These are phyloP conservation scores for Drosophila tropicalis DNA, from an alignment of 1,140 invertebrate species.

Conservation along the genomic window DNA sequence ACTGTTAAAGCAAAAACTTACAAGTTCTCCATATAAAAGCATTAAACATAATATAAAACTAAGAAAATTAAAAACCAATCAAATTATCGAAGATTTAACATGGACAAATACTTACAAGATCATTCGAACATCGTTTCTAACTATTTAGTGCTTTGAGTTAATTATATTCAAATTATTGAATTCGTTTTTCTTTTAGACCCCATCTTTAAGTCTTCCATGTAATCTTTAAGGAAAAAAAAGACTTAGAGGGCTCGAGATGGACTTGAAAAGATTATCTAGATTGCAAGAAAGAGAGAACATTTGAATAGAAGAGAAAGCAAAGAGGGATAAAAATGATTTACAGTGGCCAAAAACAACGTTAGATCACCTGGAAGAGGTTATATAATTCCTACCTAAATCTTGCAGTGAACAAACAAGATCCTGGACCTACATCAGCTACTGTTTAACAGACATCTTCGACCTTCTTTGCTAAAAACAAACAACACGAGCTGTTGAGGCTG, in stretches of 20 bases:
- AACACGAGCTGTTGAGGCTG: constrained; percentile 30
- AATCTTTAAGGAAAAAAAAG: not conserved
- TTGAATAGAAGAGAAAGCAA: not conserved
- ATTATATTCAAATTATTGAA: not conserved
- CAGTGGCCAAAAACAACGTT: constrained; percentile 16
- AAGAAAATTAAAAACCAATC: no score
- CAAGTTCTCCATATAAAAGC: no score
- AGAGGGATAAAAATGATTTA: not conserved
- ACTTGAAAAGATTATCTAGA: not conserved
- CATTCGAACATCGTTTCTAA: not conserved
- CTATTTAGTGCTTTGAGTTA: not conserved
- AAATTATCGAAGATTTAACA: no score
- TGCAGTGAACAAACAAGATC: not conserved
- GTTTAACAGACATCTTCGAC: constrained; percentile 38
- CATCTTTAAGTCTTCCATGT: not conserved
- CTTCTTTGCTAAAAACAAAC: constrained; percentile 43
- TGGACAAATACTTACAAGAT: not conserved
- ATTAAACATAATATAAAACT: not conserved
- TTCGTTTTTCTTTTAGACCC: not conserved
- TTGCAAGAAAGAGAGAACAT: not conserved
- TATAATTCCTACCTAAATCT: constrained; percentile 47
- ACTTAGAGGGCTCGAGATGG: not conserved
- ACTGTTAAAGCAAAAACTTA: not conserved
- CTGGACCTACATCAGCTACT: constrained; percentile 42
- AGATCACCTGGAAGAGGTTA: constrained; percentile 41